Evolutionary conservation across 2,797 vertebrate genomes (phyloP).

Genomic region (Falco peregrinus): DNA sequence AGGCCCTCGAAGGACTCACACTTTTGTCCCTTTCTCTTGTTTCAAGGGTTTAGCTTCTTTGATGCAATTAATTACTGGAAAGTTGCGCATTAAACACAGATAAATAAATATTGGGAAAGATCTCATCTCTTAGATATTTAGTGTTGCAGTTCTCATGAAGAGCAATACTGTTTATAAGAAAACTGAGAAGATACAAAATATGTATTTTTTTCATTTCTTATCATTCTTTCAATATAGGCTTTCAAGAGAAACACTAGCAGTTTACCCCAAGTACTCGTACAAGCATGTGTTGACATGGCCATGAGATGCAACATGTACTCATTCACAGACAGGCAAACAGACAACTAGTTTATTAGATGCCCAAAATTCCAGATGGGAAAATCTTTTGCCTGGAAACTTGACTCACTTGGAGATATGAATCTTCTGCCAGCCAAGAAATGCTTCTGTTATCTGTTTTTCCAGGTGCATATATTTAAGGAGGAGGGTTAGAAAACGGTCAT

Average conservation of each 20-base stretch:
- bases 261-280: background rate
- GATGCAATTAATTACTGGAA: background rate
- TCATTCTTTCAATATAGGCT: background rate
- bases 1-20: background rate
- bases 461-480: background rate
- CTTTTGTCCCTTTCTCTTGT: background rate
- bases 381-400: background rate
- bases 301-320: background rate
- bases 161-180: background rate
- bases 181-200: background rate
- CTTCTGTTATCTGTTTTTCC: fast-evolving
- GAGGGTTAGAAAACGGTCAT: fast-evolving
- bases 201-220: background rate
- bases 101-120: background rate
- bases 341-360: background rate
- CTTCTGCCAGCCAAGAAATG: background rate
- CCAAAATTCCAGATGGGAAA: background rate
- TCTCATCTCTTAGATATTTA: background rate
- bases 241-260: background rate
- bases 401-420: fast-evolving
- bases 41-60: background rate
- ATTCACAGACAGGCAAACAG: background rate
- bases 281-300: background rate
- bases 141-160: fast-evolving
- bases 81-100: background rate